These are phyloP conservation scores for Trematomus loennbergii DNA, from an alignment of 2,113 vertebrate genomes.

Conservation along the genomic window DNA sequence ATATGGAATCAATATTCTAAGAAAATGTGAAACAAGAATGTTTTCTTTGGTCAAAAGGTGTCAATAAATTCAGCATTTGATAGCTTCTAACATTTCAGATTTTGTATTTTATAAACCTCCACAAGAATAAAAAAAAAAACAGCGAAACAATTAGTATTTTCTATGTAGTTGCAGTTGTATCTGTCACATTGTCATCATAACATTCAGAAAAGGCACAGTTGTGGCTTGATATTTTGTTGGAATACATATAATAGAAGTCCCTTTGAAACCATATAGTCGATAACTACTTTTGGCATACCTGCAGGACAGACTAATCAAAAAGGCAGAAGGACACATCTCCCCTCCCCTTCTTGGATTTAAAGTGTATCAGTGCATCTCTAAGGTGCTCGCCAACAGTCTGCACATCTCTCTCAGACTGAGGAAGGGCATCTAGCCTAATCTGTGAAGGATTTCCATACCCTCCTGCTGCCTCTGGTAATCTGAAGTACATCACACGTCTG, in stretches of 20 bases:
- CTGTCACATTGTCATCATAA: neutral
- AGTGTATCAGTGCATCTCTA: slow-evolving; percentile 42
- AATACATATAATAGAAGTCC: neutral
- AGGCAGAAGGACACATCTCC: slow-evolving; percentile 12
- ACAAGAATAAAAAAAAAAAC: no score
- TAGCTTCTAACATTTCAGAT: neutral
- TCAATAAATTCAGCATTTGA: neutral
- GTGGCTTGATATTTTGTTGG: no score
- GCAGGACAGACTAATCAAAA: neutral
- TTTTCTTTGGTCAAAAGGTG: no score
- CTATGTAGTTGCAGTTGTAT: neutral
- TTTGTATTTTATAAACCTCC: no score
- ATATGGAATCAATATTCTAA: neutral
- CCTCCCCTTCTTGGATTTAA: slow-evolving; percentile 37
- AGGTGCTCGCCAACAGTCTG: slow-evolving; percentile 48
- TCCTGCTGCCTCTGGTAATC: slow-evolving; percentile 68
- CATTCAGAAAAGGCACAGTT: no score
- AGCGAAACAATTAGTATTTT: no score
- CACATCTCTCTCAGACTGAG: slow-evolving; percentile 49
- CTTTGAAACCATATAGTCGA: neutral
- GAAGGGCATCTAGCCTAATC: slow-evolving; percentile 75
- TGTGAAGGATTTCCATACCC: slow-evolving; percentile 75
- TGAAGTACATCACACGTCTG: slow-evolving; percentile 74
- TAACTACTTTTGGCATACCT: neutral
- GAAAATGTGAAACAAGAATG: no score